These are phyloP conservation scores for Amblyraja radiata DNA, from an alignment of 2,797 vertebrate species.

Conservation along the genomic window DNA sequence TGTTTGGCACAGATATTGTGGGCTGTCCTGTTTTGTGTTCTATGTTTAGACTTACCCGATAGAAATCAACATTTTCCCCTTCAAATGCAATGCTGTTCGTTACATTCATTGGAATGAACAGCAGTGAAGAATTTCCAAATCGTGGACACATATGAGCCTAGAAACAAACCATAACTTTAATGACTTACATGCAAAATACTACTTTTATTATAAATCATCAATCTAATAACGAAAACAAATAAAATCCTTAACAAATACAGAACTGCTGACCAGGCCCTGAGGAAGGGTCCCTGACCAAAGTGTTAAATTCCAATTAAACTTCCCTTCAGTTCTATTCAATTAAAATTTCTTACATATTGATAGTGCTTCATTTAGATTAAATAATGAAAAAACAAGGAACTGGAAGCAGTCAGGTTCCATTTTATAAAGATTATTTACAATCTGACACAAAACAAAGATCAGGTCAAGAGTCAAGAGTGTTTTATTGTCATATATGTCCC, in stretches of 20 bases:
- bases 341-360: slow-evolving; percentile 44
- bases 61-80: slow-evolving; percentile 58
- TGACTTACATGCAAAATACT: not conserved
- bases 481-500: too few relatives aligned
- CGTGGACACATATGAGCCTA: slow-evolving; percentile 61
- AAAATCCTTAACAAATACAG: too few relatives aligned
- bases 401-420: not conserved
- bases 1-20: too few relatives aligned
- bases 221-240: too few relatives aligned
- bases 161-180: slow-evolving; percentile 44
- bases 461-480: too few relatives aligned
- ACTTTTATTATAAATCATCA: too few relatives aligned
- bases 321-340: slow-evolving; percentile 44
- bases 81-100: slow-evolving; percentile 61
- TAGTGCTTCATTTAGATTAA: not conserved
- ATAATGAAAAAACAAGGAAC: not conserved
- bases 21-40: too few relatives aligned
- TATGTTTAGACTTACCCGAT: slow-evolving; percentile 50
- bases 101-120: slow-evolving; percentile 61
- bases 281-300: too few relatives aligned
- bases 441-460: not conserved
- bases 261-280: too few relatives aligned
- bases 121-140: slow-evolving; percentile 65
- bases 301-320: not conserved
- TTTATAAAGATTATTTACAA: not conserved